Percentiles rank a stretch among this genome's conserved stretches.
Conservation (phyloP, 2,113 vertebrate genomes). For the Pseudolaguvia tuberculata region DNA sequence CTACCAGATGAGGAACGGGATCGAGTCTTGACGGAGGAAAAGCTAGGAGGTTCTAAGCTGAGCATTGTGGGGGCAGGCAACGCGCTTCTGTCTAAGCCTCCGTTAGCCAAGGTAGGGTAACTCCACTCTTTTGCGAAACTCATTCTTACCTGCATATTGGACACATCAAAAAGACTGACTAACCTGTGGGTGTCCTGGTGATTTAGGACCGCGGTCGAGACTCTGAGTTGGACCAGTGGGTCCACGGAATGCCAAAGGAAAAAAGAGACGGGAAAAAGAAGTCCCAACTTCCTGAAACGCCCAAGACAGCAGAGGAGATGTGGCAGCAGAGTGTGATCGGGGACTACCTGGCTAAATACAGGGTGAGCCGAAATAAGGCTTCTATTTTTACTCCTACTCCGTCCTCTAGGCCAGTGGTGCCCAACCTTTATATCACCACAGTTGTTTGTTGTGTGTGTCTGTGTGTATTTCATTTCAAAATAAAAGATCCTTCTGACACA, state of each 20-base stretch:
- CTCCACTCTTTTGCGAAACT: neutral
- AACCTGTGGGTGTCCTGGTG: neutral
- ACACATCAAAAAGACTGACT: neutral
- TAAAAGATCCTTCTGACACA: too few species aligned
- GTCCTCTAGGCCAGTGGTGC: too few species aligned
- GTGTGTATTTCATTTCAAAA: too few species aligned
- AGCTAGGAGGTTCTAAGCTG: constrained; percentile 60
- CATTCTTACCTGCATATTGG: neutral
- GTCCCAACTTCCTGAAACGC: constrained; percentile 66
- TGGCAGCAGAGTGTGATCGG: constrained; percentile 74
- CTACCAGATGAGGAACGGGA: constrained; percentile 72
- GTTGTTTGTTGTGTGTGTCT: too few species aligned
- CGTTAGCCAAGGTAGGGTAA: constrained; percentile 58
- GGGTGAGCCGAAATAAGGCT: constrained; percentile 55
- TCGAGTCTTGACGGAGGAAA: constrained; percentile 68
- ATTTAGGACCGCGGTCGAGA: constrained; percentile 62
- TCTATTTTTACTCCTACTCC: too few species aligned
- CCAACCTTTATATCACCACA: too few species aligned
- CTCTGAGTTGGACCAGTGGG: constrained; percentile 62
- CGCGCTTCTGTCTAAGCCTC: constrained; percentile 64
- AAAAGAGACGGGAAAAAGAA: constrained; percentile 61
- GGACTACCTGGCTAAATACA: constrained; percentile 72
- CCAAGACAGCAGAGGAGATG: constrained; percentile 72
- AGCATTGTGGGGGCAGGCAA: constrained; percentile 48
- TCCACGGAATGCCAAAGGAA: constrained; percentile 52